phyloP scores from a whole-genome alignment of 2,797 vertebrate species.

The Myotis findleyi region DNA sequence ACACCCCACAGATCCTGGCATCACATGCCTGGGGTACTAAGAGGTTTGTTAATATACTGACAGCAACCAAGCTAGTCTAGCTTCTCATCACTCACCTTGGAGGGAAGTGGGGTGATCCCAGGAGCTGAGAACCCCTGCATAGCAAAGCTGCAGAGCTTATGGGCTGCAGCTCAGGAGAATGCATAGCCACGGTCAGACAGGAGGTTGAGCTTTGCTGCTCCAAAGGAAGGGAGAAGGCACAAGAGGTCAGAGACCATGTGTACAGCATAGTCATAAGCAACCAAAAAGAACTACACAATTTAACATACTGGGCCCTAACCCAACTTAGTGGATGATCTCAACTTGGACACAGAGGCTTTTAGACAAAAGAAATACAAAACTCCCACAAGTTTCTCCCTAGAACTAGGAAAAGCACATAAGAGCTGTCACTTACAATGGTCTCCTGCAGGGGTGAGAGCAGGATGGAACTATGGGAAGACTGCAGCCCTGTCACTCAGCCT shows the following conservation, averaged over 20 bases:
- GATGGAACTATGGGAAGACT: not conserved
- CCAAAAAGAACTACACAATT: not conserved
- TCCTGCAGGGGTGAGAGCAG: not conserved
- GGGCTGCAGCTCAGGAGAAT: not conserved
- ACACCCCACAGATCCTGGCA: constrained; percentile 24
- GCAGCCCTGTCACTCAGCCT: constrained; percentile 9
- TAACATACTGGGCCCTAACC: not conserved
- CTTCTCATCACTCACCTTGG: not conserved
- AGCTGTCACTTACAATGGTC: not conserved
- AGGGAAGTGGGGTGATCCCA: not conserved
- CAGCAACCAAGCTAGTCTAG: not conserved
- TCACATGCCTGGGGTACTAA: not conserved
- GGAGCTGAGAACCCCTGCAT: not conserved
- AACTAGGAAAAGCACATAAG: not conserved
- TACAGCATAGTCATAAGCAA: constrained; percentile 2
- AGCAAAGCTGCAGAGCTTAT: not conserved
- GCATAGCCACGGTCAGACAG: not conserved
- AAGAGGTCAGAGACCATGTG: not conserved
- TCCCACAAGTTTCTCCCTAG: constrained; percentile 27
- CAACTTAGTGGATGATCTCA: constrained; percentile 66
- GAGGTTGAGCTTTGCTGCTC: not conserved
- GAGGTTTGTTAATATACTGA: constrained; percentile 38
- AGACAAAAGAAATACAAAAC: constrained; percentile 38
- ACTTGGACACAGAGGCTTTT: not conserved
- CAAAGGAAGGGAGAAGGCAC: not conserved